Base-by-base conservation (phyloP, 30 jellyfish, hydroid and myxozoan species). In the Phacellophora camtschatica region DNA sequence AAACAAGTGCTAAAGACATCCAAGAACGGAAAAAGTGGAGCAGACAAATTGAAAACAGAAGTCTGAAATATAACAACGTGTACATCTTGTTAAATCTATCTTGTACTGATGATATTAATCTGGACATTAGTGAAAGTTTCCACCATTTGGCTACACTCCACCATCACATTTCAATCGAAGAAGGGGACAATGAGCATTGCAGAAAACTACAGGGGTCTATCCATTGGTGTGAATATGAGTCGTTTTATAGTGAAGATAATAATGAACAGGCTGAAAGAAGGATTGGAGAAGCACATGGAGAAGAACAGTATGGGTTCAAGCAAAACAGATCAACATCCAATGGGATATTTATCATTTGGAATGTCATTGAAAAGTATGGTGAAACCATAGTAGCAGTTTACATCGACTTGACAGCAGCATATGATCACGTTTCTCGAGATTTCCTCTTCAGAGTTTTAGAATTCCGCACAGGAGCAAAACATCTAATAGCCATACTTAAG, bases 381-480 rank as follows among this genome's bases (percentile, higher is more conserved):
- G 71, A 28, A 28, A 56, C 71, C 4, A 20, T 56, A 56, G 39
- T 56, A 23, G 71, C 71, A 20, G 71, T 1, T 56, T 1, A 56
- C 1, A 56, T 5, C 39, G 23, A 1, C 22, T 28, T 10, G n/a
- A 43, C 15, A 24, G 23, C 71, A 56, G 71, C 71, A 20, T 56
- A 1, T 56, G 71, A 56, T 28, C 71, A 56, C 23, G 34, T 56
- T 28, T 31, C 71, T 56, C 71, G 4, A 20, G 71, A 56, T 4
- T 43, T 43, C 57, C 4, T 43, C 5, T 43, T 43, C 57, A 43
- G 57, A 43, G 51, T 22, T 56, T 24, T 56, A 24, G 71, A 64
- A 29, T 18, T 64, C 5, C 57, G 75, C 4, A 64, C 78, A 64
- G 9, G 78, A 28, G 78, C 78, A n/a, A 23, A 30, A n/a, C 78